Base-by-base conservation (phyloP, 2,888 invertebrate genomes). In the Ichneumoninae sp. region DNA sequence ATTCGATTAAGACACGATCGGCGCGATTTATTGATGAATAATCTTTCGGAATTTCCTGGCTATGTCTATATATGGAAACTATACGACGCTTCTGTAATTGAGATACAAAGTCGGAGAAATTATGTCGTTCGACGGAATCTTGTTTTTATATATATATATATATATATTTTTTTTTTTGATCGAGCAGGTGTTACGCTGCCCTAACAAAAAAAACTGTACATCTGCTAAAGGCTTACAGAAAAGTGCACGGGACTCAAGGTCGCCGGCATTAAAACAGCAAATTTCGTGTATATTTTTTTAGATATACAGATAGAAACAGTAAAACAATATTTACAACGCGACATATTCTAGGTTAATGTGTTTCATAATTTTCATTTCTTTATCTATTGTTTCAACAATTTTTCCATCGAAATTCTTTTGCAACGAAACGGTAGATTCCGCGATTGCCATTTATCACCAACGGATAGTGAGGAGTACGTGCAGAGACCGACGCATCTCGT, bases 401-500 rank as follows among this genome's bases (percentile, higher is more conserved):
- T 47, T 16, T 65, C n/a, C 1, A 50, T 22, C n/a, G 30, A 30
- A 63, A n/a, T 2, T 50, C 19, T 33, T 19, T 50, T 13, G 47
- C 16, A 57, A 68, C n/a, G 36, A 60, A 47, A 52, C 52, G 6
- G 33, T 16, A 47, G 76, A 71, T 70, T 73, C 36, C 57, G 68
- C 6, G 68, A 50, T 85, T 83, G 74, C 47, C 66, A 47, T 80
- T 78, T 65, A 78, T 81, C 81, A 75, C 69, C 69, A 82, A 86
- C 63, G 80, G 57, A 54, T 75, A 74, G 76, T 75, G 71, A 81
- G 65, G 85, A 60, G 63, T 66, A 63, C 63, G n/a, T 68, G 47
- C 40, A 40, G 16, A 44, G 76, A 85, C 68, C 85, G 89, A 88
- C 86, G 85, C 88, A 87, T 86, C 87, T 74, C 71, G 68, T 47